Base-by-base conservation (phyloP, 1,140 invertebrate species). In the Rhynchophorus ferrugineus region DNA sequence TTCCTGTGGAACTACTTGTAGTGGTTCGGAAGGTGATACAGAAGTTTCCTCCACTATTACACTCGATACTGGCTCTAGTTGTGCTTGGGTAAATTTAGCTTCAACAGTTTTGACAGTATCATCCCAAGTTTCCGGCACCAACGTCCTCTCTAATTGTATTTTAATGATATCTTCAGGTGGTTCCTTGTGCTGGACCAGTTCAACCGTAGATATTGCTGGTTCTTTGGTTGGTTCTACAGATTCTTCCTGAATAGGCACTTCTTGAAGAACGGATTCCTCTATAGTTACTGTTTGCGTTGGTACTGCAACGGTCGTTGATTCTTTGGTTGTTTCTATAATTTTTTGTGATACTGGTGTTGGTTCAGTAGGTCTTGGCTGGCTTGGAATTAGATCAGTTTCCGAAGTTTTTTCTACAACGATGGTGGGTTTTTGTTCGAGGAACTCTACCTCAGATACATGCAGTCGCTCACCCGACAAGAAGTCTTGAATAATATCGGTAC, bases 401-500 rank as follows among this genome's bases (percentile, higher is more conserved):
- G 13, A 5, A 9, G 3, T 18, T 20, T 33, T 24, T 41, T 8
- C 11, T 38, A 49, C 49, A 19, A 35, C 34, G 36, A 9, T 35
- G 18, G 48, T 41, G 21, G 17, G 16, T 44, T 38, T 58, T 43
- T 2, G 21, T 43, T 48, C 51, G 34, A 21, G 41, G 41, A 37
- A 46, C 49, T 13, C 11, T 45, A 13, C 9, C 18, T 8, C 11
- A 11, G 39, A 42, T 3, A 3, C 35, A 16, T 60, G 43, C n/a
- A 43, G 38, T 24, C 49, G 54, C 46, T 60, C 50, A 1, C 45
- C 18, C 1, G 14, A 14, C 7, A 60, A 57, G 42, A 60, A 60
- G 35, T 60, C 50, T 44, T 60, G 46, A 0, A 49, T 39, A 3
- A 45, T 22, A 1, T 35, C 3, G 9, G 13, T 19, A 37, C 39